Evolutionary conservation across 2,888 invertebrate species (phyloP).

Genomic region (Saturnia japonica): DNA sequence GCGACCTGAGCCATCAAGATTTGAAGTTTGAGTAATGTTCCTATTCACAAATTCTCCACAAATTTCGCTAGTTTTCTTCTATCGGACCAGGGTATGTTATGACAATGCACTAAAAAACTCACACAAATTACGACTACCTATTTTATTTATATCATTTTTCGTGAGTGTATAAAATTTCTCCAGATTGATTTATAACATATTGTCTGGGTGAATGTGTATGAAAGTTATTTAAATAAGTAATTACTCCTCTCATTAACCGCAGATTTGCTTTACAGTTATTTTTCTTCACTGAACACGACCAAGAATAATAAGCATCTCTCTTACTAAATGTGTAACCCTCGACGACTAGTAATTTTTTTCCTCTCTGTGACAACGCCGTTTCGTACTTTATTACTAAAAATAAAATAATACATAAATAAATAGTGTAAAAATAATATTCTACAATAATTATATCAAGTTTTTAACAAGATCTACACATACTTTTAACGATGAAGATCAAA

Average conservation of each 20-base stretch:
- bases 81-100: too few species aligned
- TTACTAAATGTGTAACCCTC: constrained; percentile 38
- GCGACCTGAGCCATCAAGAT: too few species aligned
- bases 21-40: too few species aligned
- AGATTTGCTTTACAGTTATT: constrained; percentile 1
- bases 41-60: too few species aligned
- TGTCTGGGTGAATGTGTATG: constrained; percentile 10
- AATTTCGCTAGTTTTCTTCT: too few species aligned
- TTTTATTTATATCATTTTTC: too few species aligned
- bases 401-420: background rate
- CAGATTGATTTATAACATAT: background rate
- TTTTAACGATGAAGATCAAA: too few species aligned
- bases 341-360: constrained; percentile 35
- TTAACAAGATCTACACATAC: background rate
- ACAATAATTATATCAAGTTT: background rate
- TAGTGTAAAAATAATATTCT: background rate
- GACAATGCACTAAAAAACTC: too few species aligned
- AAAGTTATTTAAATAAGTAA: background rate
- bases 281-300: background rate
- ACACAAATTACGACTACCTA: too few species aligned
- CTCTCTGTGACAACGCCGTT: constrained; percentile 37
- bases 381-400: constrained; percentile 33
- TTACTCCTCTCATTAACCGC: background rate
- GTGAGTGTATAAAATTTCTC: background rate
- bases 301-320: background rate